phyloP scores from a whole-genome alignment of 2,888 invertebrate genomes.

The Leistus spinibarbis region DNA sequence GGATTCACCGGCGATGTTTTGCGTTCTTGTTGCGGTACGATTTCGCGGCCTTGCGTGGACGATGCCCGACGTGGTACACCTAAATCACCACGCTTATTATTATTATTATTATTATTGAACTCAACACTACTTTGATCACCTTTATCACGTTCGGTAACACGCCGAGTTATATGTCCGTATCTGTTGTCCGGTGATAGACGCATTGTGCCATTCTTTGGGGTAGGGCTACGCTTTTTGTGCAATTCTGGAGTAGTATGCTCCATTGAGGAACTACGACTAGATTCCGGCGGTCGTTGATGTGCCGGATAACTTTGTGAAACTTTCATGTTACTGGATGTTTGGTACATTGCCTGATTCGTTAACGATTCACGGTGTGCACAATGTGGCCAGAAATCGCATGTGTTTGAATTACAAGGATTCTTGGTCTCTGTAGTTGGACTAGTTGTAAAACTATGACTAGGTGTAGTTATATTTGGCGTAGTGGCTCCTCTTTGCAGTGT shows the following conservation, averaged over 20 bases:
- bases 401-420: slow-evolving; percentile 60
- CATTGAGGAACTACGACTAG: slow-evolving; percentile 41
- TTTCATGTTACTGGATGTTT: slow-evolving; percentile 54
- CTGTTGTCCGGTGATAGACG: slow-evolving; percentile 24
- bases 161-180: background rate
- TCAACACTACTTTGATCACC: slow-evolving; percentile 7
- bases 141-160: background rate
- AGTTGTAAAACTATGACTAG: slow-evolving; percentile 47
- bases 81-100: slow-evolving; percentile 27
- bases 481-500: slow-evolving; percentile 59
- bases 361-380: slow-evolving; percentile 59
- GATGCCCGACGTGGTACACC: slow-evolving; percentile 7
- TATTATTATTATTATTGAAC: slow-evolving; percentile 14
- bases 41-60: slow-evolving; percentile 5
- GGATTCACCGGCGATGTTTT: slow-evolving; percentile 47
- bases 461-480: slow-evolving; percentile 54
- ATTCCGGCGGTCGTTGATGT: slow-evolving; percentile 57
- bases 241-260: slow-evolving; percentile 42
- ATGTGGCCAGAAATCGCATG: slow-evolving; percentile 70
- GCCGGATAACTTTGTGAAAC: slow-evolving; percentile 63
- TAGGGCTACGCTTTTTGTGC: slow-evolving; percentile 41
- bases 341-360: slow-evolving; percentile 48
- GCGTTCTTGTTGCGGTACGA: slow-evolving; percentile 17
- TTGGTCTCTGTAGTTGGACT: slow-evolving; percentile 49
- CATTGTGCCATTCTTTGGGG: slow-evolving; percentile 5